Evolutionary conservation across 2,888 invertebrate genomes (phyloP), one percentile per base, ranked within the genome.

Genomic region (Dichetophora obliterata): DNA sequence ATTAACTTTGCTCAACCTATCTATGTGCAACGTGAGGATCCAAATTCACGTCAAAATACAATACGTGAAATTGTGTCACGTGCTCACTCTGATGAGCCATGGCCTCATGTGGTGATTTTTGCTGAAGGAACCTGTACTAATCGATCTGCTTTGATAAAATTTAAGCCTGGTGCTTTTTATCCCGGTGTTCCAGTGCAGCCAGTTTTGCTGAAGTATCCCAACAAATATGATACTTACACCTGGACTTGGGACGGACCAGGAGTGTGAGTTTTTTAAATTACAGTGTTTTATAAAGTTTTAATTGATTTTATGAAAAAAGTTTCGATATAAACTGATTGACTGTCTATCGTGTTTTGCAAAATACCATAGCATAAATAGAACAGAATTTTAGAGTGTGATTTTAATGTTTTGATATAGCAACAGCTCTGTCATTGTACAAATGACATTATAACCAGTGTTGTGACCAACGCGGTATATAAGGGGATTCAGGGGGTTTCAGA

Each of bases 41-140:
- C 96, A 0, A 94, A 97, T 88, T 98, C 98, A 0, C 91, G 98
- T 8, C 95, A 95, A 86, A 96, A 95, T 84, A 96, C 98, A 5
- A 95, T 97, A 84, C 94, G 94, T 86, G 95, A 96, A 88, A 98
- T 98, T 80, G 94, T 95, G 57, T 92, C 93, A 76, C 91, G 98
- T 78, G 95, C 96, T 0, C 94, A 94, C 6, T 96, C 96, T 0
- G 92, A 93, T 73, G 93, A 95, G 80, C 93, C 95, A 84, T 98
- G 98, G 97, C 97, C 97, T 0, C 90, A 94, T 93, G 94, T 98
- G 72, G 92, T 97, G 78, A 97, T 98, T 85, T 98, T 98, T 89
- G 97, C 98, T 0, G 98, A 98, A 89, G 98, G 98, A 68, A 98
- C 98, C 0, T 98, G 98, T 89, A 97, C 98, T 43, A 98, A 98